Evolutionary conservation across 2,113 vertebrate species (phyloP), one percentile per base, ranked within the genome.

Genomic region (Pitta sordida): DNA sequence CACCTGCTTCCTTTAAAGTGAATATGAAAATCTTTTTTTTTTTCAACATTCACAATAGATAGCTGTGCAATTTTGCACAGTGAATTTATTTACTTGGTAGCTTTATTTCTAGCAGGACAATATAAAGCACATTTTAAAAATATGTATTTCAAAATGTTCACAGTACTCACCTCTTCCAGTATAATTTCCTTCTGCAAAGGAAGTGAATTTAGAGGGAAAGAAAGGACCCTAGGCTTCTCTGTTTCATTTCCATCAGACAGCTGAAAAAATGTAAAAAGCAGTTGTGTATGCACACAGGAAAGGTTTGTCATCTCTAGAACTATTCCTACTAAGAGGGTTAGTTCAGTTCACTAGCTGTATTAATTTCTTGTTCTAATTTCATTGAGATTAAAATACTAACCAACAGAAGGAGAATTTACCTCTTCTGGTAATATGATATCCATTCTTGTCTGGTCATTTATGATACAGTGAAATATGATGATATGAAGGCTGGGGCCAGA

Each of bases 401-500:
- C 23, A n/a, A 78, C 6, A 63, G 56, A 64, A 81, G 27, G 32
- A 43, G 18, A 91, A 51, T 0, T 0, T 49, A 92, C 94, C 36
- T 95, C 90, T 70, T 95, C 85, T 68, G 97, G 95, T 20, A 97
- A 36, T 20, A 24, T 3, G 13, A 97, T 29, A 60, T 91, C 95
- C 58, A 98, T 83, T 58, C 97, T 96, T 41, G 98, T 95, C 79
- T 98, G 97, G 55, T 98, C 82, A 63, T 98, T 97, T 81, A 96
- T 97, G 84, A 98, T 82, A 9, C 98, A 97, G 90, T 98, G 98
- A 92, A 98, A 99, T 34, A 62, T 8, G 5, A 98, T 55, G 82
- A 92, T 41, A 84, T 81, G 77, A n/a, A 83, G 39, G 82, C 76
- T 46, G 32, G 88, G 41, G 8, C 96, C 88, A 24, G 56, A 55